These are phyloP conservation scores for Agrilus planipennis DNA, from an alignment of 1,140 invertebrate species.

Conservation along the genomic window DNA sequence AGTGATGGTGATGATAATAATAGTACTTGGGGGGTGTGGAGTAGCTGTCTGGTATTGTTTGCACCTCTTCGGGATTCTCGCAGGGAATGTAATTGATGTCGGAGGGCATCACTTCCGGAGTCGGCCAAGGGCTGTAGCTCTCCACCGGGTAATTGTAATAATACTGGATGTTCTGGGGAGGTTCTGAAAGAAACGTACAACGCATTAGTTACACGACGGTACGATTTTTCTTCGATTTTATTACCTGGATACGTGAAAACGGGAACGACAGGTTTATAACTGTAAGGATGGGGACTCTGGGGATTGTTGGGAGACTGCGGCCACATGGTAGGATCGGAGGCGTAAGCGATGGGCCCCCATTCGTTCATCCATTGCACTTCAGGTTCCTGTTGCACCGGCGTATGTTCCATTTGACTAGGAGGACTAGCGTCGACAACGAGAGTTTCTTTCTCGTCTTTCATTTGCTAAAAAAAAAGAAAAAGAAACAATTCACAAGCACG, in stretches of 20 bases:
- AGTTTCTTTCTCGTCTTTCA: slow-evolving; percentile 7
- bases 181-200: too few relatives aligned
- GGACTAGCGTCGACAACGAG: background rate
- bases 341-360: background rate
- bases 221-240: too few relatives aligned
- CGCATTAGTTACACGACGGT: too few relatives aligned
- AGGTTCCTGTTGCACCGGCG: background rate
- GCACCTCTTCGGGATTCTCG: background rate
- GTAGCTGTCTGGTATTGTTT: background rate
- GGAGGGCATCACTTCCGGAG: background rate
- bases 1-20: background rate
- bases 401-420: slow-evolving; percentile 1
- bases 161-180: too few relatives aligned
- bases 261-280: too few relatives aligned
- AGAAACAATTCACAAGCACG: slow-evolving; percentile 5
- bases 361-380: slow-evolving; percentile 1
- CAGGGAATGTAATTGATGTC: background rate
- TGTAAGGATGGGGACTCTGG: slow-evolving; percentile 4
- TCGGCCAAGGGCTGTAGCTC: slow-evolving; percentile 4
- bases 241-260: too few relatives aligned
- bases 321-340: slow-evolving; percentile 1
- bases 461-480: too few relatives aligned
- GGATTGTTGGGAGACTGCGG: slow-evolving; percentile 5
- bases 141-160: slow-evolving; percentile 20
- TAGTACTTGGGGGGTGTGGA: background rate